Evolutionary conservation across 2,888 invertebrate genomes (phyloP).

Genomic region (Limnephilus auricula): DNA sequence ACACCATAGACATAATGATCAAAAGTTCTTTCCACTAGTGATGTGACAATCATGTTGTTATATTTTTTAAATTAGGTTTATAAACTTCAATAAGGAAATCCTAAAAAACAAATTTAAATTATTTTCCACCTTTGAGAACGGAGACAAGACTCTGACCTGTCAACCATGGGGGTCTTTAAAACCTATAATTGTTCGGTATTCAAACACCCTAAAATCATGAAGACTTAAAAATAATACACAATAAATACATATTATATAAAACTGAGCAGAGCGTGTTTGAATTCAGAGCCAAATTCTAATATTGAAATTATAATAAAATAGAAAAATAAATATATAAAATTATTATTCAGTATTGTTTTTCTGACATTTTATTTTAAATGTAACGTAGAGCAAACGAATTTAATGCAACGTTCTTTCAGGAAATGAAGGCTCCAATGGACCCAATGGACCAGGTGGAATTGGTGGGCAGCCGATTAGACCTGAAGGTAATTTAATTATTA

Average conservation of each 20-base stretch:
- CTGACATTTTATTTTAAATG: not conserved
- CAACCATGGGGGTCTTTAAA: not conserved
- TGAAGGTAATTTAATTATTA: not conserved
- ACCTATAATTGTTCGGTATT: not conserved
- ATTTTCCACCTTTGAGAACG: not conserved
- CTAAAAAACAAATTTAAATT: not conserved
- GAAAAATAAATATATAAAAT: too few species aligned
- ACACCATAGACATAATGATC: too few species aligned
- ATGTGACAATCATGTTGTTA: too few species aligned
- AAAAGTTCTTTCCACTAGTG: too few species aligned
- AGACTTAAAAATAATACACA: not conserved
- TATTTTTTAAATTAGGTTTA: too few species aligned
- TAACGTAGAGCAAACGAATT: not conserved
- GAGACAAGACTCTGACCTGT: not conserved
- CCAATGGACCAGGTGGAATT: conserved; percentile 66
- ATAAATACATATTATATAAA: not conserved
- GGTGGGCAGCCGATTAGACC: conserved; percentile 61
- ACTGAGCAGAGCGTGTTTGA: too few species aligned
- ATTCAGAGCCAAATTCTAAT: too few species aligned
- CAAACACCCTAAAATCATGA: not conserved
- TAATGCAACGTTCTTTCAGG: not conserved
- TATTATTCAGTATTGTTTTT: too few species aligned
- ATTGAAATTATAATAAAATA: too few species aligned
- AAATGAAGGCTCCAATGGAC: conserved; percentile 63
- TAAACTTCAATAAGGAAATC: too few species aligned